These are phyloP conservation scores for Gallinago solitaria DNA, from an alignment of 2,797 vertebrate genomes.

Conservation along the genomic window DNA sequence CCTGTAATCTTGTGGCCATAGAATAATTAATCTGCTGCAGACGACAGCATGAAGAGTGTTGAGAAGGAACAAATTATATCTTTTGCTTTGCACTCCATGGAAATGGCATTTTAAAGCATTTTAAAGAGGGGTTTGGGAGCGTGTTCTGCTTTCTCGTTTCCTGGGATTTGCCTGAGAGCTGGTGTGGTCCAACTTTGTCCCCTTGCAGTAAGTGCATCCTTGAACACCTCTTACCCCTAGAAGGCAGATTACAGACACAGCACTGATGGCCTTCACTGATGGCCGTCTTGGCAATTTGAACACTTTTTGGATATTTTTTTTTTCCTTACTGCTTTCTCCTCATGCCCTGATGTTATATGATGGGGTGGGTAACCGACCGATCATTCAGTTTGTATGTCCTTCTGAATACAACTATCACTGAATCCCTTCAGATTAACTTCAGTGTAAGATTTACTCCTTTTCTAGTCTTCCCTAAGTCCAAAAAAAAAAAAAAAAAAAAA, in stretches of 20 bases:
- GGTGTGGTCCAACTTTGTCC: background rate
- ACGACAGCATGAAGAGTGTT: background rate
- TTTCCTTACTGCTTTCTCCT: background rate
- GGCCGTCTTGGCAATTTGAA: background rate
- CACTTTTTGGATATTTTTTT: background rate
- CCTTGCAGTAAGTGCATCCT: background rate
- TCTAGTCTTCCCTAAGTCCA: background rate
- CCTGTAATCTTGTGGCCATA: background rate
- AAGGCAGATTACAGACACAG: background rate
- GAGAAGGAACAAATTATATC: background rate
- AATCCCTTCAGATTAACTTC: background rate
- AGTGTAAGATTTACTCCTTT: background rate
- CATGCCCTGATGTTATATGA: background rate
- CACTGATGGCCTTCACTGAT: background rate
- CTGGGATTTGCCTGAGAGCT: background rate
- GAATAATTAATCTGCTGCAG: slow-evolving; percentile 1
- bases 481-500: background rate
- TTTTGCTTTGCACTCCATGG: background rate
- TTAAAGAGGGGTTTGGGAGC: background rate
- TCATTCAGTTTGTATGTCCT: rapidly evolving
- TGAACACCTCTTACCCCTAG: background rate
- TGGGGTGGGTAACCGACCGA: background rate
- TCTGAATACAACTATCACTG: background rate
- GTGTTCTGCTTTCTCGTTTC: background rate
- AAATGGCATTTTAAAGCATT: background rate